Base-by-base conservation (phyloP, 2,888 invertebrate genomes). In the Clanis bilineata region DNA sequence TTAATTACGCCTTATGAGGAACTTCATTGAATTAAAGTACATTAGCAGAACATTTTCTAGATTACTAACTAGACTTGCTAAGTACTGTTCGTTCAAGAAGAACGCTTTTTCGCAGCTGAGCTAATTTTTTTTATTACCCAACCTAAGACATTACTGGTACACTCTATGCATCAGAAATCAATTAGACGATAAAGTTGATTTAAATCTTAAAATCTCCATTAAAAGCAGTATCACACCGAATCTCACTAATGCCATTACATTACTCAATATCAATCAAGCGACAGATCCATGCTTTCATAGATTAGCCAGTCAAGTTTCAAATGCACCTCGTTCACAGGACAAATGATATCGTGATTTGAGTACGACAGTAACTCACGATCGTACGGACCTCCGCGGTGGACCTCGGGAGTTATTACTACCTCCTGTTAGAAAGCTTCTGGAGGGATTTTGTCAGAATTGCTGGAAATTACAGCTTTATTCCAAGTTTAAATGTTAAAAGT, bases 361-460 rank as follows among this genome's bases (percentile, higher is more conserved):
- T 10, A 10, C 18, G 51, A 32, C 51, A 32, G 51, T 51, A 32
- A 51, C 56, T 57, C 56, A 57, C 56, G 56, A 57, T 18, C 25
- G 39, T 10, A 28, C 61, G 62, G 64, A 66, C 69, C 62, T 64
- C 70, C 66, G 69, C 74, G 73, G 77, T 67, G 72, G 73, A 76
- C 68, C 75, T 71, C 72, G 63, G 69, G 70, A 74, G 75, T 75
- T 81, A 82, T 82, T 82, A 83, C 79, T 80, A 77, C 74, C 71
- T 69, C 74, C 76, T 79, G 9, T 3, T 25, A 12, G n/a, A 28
- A 32, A 51, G 51, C 51, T 51, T 32, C 32, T 79, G 82, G 82
- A 82, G 6, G 15, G 15, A 51, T 21, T 51, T 12, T 5, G 25
- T 15, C 7, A n/a, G n/a, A 15, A 47, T 41, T 41, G 18, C 18